Evolutionary conservation across 2,888 invertebrate species (phyloP), one percentile per base, ranked within the genome.

Genomic region (Arge pagana): DNA sequence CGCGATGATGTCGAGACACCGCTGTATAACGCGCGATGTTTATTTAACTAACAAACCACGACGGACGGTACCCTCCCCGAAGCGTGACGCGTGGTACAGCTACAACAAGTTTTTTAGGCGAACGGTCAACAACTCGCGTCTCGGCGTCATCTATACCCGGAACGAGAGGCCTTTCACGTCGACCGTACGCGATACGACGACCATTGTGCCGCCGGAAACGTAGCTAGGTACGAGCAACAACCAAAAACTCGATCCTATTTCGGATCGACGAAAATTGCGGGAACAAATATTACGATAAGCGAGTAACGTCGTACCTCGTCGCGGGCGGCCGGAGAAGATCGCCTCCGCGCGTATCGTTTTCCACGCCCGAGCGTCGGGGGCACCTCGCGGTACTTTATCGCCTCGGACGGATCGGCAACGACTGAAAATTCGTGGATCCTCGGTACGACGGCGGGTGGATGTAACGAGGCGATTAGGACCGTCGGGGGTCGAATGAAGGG

Each of bases 11-110:
- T 59, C 58, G 37, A 53, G 16, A 54, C 52, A 55, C 58, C 54
- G 54, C 52, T 53, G 35, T 23, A 45, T 45, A 45, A 45, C 42
- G 37, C 58, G 45, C 57, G 55, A 50, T 67, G 67, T 69, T 69
- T 69, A 69, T 69, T 69, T 69, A 69, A 69, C 69, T 69, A 69
- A 69, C 69, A 69, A 69, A 66, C 56, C 56, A 35, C 41, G 54
- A 54, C 24, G 31, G 33, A 19, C 6, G 36, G 23, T 33, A 21
- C 21, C 24, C 36, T 49, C 24, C 36, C 30, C 33, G 28, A 23
- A 45, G 11, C 21, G 45, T 23, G 45, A 45, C 45, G 45, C 24
- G 21, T 23, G n/a, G 31, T 23, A 42, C 33, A 31, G n/a, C n/a
- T n/a, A n/a, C n/a, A n/a, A n/a, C n/a, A n/a, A n/a, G 24, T 8